Base-by-base conservation (phyloP, 23 tunicate genomes). In the Trididemnum miniatum region DNA sequence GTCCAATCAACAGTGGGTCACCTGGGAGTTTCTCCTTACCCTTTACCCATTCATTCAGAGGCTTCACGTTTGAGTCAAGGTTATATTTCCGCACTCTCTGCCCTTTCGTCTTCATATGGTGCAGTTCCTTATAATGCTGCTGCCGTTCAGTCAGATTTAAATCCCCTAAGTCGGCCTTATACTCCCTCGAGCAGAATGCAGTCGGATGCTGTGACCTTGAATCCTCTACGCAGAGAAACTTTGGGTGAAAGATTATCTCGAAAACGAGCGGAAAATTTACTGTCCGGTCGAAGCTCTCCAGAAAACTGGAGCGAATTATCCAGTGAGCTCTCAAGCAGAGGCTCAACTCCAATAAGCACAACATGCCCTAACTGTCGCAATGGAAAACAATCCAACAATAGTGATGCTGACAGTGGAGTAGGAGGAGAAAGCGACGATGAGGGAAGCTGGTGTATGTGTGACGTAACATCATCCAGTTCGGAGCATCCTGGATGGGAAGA, bases 91-190 rank as follows among this genome's bases (percentile, higher is more conserved):
- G 86, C 86, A 0, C 57, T 78, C 15, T 12, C 82, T 12, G 35
- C 82, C 2, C 27, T 59, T 20, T 1, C 69, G 33, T n/a, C 54
- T 7, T 7, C 54, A 9, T 44, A 44, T 15, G 9, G 15, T 15
- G 32, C 24, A 51, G 28, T 0, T n/a, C 51, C 9, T 7, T 15
- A 9, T 44, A 9, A 9, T 15, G 15, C 54, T 15, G 12, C 9
- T 0, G 71, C 38, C 12, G 27, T 65, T 1, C 38, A 84, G 60
- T 82, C 86, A 25, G 71, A 65, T 52, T 29, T 84, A 34, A 85
- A 85, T 31, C 89, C 89, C 12, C 67, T 85, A 0, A 85, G 89
- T 35, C 62, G 82, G n/a, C 89, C 89, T 4, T 85, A 85, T 76
- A 85, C 77, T 1, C 89, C 89, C 12, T 38, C 67, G 1, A 77